These are phyloP conservation scores for Arbacia lixula DNA, from an alignment of 53 echinoderm and acorn worm genomes.

Conservation along the genomic window DNA sequence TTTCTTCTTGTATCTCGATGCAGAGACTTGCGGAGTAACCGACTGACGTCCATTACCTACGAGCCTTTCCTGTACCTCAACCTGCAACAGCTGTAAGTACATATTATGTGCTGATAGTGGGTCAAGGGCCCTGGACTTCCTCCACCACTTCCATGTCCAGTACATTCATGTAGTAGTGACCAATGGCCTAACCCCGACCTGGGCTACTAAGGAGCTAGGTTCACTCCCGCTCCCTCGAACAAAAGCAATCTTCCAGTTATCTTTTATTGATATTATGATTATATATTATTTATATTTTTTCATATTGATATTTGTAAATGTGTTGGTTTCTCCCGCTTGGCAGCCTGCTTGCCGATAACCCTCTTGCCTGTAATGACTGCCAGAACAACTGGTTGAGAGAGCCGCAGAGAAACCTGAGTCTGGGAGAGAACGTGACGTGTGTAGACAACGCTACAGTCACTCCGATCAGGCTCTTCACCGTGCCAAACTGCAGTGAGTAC, in stretches of 20 bases:
- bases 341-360: conserved; percentile 46
- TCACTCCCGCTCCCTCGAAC: too few relatives aligned
- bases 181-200: too few relatives aligned
- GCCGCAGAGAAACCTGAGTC: not conserved
- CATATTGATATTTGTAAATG: not conserved
- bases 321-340: not conserved
- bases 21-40: conserved; percentile 32
- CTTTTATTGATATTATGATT: not conserved
- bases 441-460: not conserved
- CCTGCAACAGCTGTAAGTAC: conserved; percentile 30
- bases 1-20: not conserved
- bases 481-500: conserved; percentile 41
- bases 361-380: conserved; percentile 51
- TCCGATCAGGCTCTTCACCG: not conserved
- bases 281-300: not conserved
- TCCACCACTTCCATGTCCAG: too few relatives aligned
- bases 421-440: conserved; percentile 26
- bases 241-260: not conserved
- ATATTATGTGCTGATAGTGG: too few relatives aligned
- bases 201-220: too few relatives aligned
- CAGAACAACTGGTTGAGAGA: conserved; percentile 59
- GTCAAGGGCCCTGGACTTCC: too few relatives aligned
- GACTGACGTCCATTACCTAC: conserved; percentile 11
- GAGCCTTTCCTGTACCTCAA: conserved; percentile 37
- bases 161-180: too few relatives aligned